These are phyloP conservation scores for Centruroides sculpturatus DNA, from an alignment of 1,140 invertebrate genomes.

Conservation along the genomic window DNA sequence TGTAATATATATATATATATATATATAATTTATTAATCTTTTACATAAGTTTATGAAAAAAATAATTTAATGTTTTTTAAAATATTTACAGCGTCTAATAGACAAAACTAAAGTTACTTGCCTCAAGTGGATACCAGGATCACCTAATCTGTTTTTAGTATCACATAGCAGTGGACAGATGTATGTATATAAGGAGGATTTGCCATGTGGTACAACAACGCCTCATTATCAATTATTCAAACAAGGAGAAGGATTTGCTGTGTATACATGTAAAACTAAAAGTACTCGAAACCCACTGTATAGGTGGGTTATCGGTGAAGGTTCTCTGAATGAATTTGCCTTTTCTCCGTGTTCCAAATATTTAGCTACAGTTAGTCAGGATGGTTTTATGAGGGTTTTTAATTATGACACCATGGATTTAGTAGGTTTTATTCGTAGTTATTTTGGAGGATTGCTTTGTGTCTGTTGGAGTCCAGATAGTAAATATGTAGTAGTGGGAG, in stretches of 20 bases:
- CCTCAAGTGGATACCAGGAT: constrained; percentile 90
- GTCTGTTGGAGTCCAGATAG: constrained; percentile 97
- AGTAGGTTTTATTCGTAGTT: constrained; percentile 75
- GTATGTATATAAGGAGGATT: constrained; percentile 94
- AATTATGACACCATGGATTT: constrained; percentile 95
- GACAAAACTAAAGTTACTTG: constrained; percentile 99
- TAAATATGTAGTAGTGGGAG: constrained; percentile 87
- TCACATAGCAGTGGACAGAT: constrained; percentile 92
- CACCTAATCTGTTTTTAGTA: constrained; percentile 80
- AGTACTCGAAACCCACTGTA: constrained; percentile 90
- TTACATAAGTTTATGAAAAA: too few relatives aligned
- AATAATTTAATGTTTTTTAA: too few relatives aligned
- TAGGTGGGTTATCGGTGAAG: constrained; percentile 61
- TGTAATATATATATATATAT: too few relatives aligned
- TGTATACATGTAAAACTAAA: constrained; percentile 93
- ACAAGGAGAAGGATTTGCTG: constrained; percentile 81
- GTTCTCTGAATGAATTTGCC: constrained; percentile 88
- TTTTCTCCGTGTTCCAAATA: constrained; percentile 90
- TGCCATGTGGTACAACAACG: constrained; percentile 66
- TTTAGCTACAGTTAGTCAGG: constrained; percentile 84
- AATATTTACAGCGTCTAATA: constrained; percentile 49
- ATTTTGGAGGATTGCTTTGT: constrained; percentile 88
- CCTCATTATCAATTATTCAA: constrained; percentile 86
- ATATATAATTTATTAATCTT: too few relatives aligned
- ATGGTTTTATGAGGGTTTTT: constrained; percentile 92